Base-by-base conservation (phyloP, 1,140 invertebrate genomes). In the Drosophila prosaltans region DNA sequence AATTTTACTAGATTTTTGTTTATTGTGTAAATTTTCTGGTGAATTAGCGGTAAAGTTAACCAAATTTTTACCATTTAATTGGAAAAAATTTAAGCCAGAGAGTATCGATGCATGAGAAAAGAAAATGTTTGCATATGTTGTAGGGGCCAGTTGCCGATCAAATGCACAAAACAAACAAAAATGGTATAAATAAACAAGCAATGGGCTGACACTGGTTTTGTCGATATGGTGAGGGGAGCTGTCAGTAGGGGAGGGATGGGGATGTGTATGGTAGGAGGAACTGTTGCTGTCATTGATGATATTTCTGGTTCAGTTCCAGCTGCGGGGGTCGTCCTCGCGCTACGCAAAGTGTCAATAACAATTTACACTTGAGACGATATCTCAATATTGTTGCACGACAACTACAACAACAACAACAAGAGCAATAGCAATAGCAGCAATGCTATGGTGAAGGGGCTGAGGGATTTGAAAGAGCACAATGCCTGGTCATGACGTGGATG, bases 351-450 rank as follows among this genome's bases (percentile, higher is more conserved):
- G 82, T 86, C 82, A 88, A 86, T 86, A 86, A 86, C 82, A 86
- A 86, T 86, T 86, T 86, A 86, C 82, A 86, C 82, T 86, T 86
- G 83, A 86, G 83, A 86, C 84, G 84, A 86, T 83, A 86, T 86
- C 82, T 86, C 83, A 86, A 86, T 86, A 86, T 80, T 89, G 83
- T 86, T 78, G 84, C 65, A 88, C 64, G 72, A 72, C 83, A 80
- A 73, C 72, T 81, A 65, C 80, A 74, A 64, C 67, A 55, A 60
- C 61, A 65, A 60, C 51, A 32, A 48, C 68, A 24, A 7, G 4
- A 36, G 32, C 32, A 36, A 7, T 5, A 36, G 32, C 6, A 36
- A 7, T 36, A 30, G 28, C 28, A 30, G 4, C 36, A n/a, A 10
- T 8, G 1, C 2, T 9, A 6, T 26, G 45, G 9, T n/a, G 36